phyloP scores from a whole-genome alignment of 2,888 invertebrate genomes.

The Cryptus viduatorius region DNA sequence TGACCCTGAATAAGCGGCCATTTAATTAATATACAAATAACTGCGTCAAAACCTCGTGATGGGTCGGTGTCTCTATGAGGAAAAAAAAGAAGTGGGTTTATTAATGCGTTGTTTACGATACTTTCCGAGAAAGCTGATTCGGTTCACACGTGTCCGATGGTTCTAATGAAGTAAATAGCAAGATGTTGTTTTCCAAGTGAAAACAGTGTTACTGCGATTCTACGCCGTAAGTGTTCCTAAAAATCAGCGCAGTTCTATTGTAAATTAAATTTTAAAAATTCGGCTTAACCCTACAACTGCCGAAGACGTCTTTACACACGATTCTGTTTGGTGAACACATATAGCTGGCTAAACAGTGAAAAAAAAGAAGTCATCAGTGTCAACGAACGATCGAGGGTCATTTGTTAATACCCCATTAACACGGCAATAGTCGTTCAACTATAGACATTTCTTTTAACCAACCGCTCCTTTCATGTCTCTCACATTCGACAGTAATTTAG shows the following conservation, averaged over 20 bases:
- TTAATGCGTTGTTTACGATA: neutral
- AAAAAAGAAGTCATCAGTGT: neutral
- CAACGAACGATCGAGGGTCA: conserved; percentile 24
- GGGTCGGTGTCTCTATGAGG: neutral
- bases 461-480: neutral
- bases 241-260: too few species aligned
- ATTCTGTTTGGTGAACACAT: too few species aligned
- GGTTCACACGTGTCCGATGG: neutral
- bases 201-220: neutral
- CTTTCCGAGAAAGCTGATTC: neutral
- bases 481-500: neutral
- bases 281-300: too few species aligned
- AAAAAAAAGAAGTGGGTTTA: neutral
- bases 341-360: too few species aligned
- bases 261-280: too few species aligned
- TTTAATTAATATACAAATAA: neutral
- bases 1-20: neutral
- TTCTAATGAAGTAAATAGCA: neutral
- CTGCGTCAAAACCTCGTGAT: neutral
- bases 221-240: too few species aligned
- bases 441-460: neutral
- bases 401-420: neutral
- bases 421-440: neutral
- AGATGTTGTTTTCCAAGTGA: neutral
- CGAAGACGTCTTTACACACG: too few species aligned